These are phyloP conservation scores for Druon quercuslanigerum DNA, from an alignment of 1,140 invertebrate genomes.

Conservation along the genomic window DNA sequence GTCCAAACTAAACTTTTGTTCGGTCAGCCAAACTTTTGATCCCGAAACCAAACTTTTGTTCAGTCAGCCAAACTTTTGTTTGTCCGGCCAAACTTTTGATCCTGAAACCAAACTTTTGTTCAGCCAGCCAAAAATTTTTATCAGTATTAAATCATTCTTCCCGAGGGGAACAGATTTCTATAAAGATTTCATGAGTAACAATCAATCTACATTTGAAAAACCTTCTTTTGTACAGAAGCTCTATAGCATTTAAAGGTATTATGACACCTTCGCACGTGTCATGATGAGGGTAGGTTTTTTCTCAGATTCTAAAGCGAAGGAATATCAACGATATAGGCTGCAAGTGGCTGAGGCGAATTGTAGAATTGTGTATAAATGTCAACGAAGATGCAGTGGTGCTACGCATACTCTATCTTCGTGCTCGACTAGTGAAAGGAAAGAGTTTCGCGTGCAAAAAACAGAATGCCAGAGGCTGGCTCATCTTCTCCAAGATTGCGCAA, in stretches of 20 bases:
- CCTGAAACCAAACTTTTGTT: too few relatives aligned
- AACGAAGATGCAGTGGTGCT: slow-evolving; percentile 38
- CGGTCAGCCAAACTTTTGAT: too few relatives aligned
- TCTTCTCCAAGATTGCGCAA: slow-evolving; percentile 57
- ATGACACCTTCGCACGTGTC: slow-evolving; percentile 23
- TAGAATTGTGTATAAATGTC: slow-evolving; percentile 51
- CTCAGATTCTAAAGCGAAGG: background rate
- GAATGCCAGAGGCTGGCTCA: slow-evolving; percentile 51
- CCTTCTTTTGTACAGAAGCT: background rate
- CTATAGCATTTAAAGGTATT: slow-evolving; percentile 10
- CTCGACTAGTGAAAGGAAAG: slow-evolving; percentile 60
- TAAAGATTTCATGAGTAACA: too few relatives aligned
- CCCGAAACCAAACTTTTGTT: too few relatives aligned
- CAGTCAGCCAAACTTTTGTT: too few relatives aligned
- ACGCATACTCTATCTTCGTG: slow-evolving; percentile 40
- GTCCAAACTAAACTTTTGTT: too few relatives aligned
- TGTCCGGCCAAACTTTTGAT: too few relatives aligned
- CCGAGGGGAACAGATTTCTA: too few relatives aligned
- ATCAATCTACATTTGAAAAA: too few relatives aligned
- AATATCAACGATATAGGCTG: slow-evolving; percentile 10
- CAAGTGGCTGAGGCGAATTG: slow-evolving; percentile 32
- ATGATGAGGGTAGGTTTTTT: background rate
- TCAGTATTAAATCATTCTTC: too few relatives aligned
- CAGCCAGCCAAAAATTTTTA: too few relatives aligned
- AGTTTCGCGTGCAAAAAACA: slow-evolving; percentile 42